Evolutionary conservation across 2,797 vertebrate species (phyloP).

Genomic region (Gymnoscopelus braueri): DNA sequence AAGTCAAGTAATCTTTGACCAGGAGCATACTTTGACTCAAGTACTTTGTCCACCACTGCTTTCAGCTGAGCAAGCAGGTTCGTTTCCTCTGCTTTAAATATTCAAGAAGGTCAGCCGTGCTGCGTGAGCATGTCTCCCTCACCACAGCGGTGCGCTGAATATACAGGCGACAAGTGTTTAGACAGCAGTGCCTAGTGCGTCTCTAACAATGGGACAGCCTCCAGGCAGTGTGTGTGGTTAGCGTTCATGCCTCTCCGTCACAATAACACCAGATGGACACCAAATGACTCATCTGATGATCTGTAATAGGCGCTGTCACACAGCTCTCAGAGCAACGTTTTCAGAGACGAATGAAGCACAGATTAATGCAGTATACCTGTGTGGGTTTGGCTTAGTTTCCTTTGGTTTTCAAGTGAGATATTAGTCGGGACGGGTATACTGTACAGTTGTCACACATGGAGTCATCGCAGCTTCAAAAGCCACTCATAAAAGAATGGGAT

Average conservation of each 20-base stretch:
- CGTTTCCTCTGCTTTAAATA: conserved; percentile 66
- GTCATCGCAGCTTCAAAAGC: too few species aligned
- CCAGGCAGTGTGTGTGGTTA: neutral
- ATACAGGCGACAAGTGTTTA: conserved; percentile 19
- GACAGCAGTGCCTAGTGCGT: conserved; percentile 2
- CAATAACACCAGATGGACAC: conserved; percentile 6
- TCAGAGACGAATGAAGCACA: neutral
- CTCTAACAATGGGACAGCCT: conserved; percentile 18
- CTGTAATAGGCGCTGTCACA: neutral
- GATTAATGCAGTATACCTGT: too few species aligned
- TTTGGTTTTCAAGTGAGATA: too few species aligned
- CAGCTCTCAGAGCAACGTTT: neutral
- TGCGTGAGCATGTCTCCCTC: conserved; percentile 30
- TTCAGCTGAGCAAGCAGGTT: conserved; percentile 31
- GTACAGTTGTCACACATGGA: too few species aligned
- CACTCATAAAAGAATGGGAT: too few species aligned
- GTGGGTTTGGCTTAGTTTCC: too few species aligned
- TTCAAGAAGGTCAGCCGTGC: conserved; percentile 54
- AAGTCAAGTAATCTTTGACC: too few species aligned
- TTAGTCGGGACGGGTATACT: too few species aligned
- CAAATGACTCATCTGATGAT: conserved; percentile 8
- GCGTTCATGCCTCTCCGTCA: conserved; percentile 22
- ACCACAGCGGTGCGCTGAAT: conserved; percentile 16
- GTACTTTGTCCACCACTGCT: too few species aligned
- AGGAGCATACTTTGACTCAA: too few species aligned